These are phyloP conservation scores for Automeris io DNA, from an alignment of 2,888 invertebrate genomes.

Conservation along the genomic window DNA sequence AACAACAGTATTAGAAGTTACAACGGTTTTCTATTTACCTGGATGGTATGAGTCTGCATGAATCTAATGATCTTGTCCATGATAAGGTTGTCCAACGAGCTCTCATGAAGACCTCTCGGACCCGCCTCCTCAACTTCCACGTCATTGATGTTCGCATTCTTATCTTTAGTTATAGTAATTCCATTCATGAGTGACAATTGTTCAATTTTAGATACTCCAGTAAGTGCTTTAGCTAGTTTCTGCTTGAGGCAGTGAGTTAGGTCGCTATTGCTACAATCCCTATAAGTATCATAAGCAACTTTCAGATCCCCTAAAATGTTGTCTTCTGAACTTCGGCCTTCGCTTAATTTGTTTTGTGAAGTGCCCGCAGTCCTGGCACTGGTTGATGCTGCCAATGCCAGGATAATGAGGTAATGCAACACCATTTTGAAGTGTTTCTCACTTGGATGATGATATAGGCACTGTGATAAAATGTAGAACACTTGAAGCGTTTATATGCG, in stretches of 20 bases:
- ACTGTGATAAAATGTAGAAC: conserved; percentile 64
- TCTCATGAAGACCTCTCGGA: conserved; percentile 84
- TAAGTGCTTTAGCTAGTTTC: conserved; percentile 86
- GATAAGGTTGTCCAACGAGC: conserved; percentile 85
- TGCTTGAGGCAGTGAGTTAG: conserved; percentile 86
- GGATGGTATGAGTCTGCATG: conserved; percentile 86
- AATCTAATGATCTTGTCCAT: conserved; percentile 84
- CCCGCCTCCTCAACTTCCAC: conserved; percentile 83
- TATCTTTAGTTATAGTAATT: conserved; percentile 84
- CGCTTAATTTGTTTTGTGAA: conserved; percentile 61
- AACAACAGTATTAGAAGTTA: no score
- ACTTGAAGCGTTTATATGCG: conserved; percentile 69
- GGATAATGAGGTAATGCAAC: conserved; percentile 74
- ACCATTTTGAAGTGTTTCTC: conserved; percentile 72
- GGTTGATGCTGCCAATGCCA: conserved; percentile 71
- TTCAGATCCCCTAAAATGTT: conserved; percentile 80
- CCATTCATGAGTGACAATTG: conserved; percentile 84
- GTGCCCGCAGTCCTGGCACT: conserved; percentile 72
- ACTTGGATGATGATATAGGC: conserved; percentile 56
- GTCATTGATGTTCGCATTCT: conserved; percentile 57
- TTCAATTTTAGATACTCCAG: conserved; percentile 82
- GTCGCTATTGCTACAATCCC: conserved; percentile 84
- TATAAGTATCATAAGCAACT: conserved; percentile 86
- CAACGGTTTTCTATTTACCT: conserved; percentile 78
- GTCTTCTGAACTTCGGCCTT: conserved; percentile 63